A percentile compares a stretch with the other conserved stretches of the same genome.
phyloP scores from a whole-genome alignment of 2,113 vertebrate genomes.

The Falco punctatus region DNA sequence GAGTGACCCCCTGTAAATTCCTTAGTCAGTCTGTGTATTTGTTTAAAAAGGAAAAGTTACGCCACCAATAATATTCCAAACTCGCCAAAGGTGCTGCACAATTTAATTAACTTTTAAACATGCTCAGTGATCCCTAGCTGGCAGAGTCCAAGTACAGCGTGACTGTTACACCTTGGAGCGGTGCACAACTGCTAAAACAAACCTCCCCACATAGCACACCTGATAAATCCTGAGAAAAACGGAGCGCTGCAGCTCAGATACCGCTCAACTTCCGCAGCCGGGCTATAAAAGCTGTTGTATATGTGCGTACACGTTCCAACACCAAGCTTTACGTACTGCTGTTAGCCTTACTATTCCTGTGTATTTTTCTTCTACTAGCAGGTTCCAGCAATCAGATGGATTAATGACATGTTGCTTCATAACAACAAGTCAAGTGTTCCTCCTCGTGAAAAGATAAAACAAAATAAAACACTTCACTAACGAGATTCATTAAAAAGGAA shows the following conservation, averaged over 20 bases:
- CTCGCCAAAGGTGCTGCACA: not conserved
- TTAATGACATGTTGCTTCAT: constrained; percentile 54
- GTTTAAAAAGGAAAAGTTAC: not conserved
- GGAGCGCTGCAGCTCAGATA: not conserved
- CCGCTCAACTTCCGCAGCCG: not conserved
- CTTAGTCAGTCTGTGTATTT: not conserved
- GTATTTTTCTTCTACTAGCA: constrained; percentile 9
- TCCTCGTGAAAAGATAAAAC: constrained; percentile 50
- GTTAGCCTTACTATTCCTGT: not conserved
- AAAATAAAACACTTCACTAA: constrained; percentile 47
- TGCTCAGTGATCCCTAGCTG: not conserved
- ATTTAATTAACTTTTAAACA: not conserved
- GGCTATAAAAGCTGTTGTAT: not conserved
- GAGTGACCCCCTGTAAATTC: not conserved
- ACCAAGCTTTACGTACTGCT: not conserved
- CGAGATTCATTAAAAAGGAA: constrained; percentile 50
- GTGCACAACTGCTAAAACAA: not conserved
- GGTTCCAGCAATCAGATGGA: constrained; percentile 34
- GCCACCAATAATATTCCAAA: not conserved
- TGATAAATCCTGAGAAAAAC: not conserved
- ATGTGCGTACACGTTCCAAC: not conserved
- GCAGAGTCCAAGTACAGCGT: not conserved
- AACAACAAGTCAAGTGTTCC: constrained; percentile 30
- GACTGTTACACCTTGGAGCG: not conserved
- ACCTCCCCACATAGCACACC: not conserved